phyloP scores from a whole-genome alignment of 2,113 vertebrate species.

The Hemicordylus capensis region DNA sequence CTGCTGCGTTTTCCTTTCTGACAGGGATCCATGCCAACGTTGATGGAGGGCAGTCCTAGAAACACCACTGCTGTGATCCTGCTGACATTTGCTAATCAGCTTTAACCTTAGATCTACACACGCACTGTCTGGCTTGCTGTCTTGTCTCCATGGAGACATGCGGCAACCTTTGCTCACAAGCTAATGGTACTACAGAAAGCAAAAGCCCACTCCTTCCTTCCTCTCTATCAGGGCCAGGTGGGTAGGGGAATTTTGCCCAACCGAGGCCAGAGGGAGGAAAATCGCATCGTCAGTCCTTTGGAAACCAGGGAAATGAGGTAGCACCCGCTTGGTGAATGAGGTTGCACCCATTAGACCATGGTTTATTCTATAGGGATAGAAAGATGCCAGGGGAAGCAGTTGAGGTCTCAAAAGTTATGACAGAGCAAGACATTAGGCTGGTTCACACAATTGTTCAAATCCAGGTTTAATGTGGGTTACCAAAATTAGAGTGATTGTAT shows the following conservation, averaged over 20 bases:
- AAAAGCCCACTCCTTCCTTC: slow-evolving; percentile 64
- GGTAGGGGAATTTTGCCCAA: not conserved
- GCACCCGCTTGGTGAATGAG: not conserved
- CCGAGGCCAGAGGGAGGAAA: slow-evolving; percentile 36
- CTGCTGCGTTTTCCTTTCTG: slow-evolving; percentile 21
- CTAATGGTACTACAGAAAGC: slow-evolving; percentile 79
- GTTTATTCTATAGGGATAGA: not conserved
- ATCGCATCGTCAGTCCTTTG: not conserved
- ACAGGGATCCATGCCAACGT: slow-evolving; percentile 37
- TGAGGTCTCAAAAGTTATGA: slow-evolving; percentile 33
- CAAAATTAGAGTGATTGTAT: too few species aligned
- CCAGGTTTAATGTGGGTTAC: too few species aligned
- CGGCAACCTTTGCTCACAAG: slow-evolving; percentile 83
- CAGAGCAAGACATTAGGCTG: rapidly evolving
- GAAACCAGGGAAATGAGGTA: too few species aligned
- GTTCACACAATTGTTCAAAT: too few species aligned
- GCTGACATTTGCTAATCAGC: slow-evolving; percentile 85
- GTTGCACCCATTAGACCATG: too few species aligned
- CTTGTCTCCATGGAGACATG: slow-evolving; percentile 87
- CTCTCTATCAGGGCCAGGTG: slow-evolving; percentile 1
- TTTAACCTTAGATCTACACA: slow-evolving; percentile 78
- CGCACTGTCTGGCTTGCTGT: slow-evolving; percentile 75
- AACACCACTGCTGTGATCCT: slow-evolving; percentile 72
- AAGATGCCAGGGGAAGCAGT: not conserved
- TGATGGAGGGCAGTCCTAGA: slow-evolving; percentile 46